These are phyloP conservation scores for Bolinopsis microptera DNA, from an alignment of 37 sponge, comb jelly and placozoan genomes.

Conservation along the genomic window DNA sequence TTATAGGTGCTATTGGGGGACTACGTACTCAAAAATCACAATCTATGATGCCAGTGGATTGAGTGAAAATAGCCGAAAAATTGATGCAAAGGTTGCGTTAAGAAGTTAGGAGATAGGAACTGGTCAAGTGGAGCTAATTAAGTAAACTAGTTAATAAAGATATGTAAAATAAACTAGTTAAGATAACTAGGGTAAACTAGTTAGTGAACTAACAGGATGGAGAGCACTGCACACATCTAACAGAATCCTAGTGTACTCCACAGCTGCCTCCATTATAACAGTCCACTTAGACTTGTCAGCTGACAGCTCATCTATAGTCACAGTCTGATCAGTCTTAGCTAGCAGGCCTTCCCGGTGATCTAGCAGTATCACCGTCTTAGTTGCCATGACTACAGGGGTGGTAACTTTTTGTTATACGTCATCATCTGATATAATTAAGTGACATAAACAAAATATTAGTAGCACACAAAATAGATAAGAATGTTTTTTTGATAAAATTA, in stretches of 20 bases:
- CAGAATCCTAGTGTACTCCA: conserved; percentile 56
- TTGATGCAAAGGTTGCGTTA: background rate
- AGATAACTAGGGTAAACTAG: no score
- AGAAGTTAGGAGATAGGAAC: background rate
- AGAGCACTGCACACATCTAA: background rate
- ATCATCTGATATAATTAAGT: no score
- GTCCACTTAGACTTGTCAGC: conserved; percentile 65
- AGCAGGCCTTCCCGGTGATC: conserved; percentile 36
- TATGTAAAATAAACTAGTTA: no score
- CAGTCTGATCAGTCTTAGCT: conserved; percentile 39
- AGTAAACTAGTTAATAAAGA: no score
- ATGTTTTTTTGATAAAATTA: no score
- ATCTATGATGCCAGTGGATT: no score
- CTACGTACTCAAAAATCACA: background rate
- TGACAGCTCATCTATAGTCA: conserved; percentile 11
- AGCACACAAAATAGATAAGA: no score
- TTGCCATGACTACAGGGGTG: background rate
- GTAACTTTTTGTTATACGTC: no score
- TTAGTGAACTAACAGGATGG: conserved; percentile 8
- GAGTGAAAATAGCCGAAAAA: no score
- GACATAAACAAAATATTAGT: no score
- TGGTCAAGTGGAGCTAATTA: no score
- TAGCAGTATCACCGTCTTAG: conserved; percentile 65
- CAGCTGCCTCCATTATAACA: conserved; percentile 35
- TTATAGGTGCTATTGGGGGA: background rate